Evolutionary conservation across 2,797 vertebrate genomes (phyloP).

Genomic region (Chanos chanos): DNA sequence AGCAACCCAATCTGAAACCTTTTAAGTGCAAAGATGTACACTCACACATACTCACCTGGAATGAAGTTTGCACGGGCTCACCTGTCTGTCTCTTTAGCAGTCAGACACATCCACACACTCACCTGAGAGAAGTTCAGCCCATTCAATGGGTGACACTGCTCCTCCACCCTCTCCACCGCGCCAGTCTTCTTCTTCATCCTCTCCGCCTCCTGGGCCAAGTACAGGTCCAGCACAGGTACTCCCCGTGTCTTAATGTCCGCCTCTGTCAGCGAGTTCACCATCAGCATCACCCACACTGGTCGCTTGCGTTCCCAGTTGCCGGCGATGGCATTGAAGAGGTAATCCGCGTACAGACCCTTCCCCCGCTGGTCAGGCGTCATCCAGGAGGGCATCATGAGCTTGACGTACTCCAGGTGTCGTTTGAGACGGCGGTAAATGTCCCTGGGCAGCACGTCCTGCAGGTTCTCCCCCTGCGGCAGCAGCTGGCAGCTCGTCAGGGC

Average conservation of each 20-base stretch:
- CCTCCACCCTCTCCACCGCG: constrained; percentile 87
- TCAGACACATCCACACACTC: constrained; percentile 37
- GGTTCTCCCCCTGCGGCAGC: constrained; percentile 80
- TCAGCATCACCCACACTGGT: constrained; percentile 89
- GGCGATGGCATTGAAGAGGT: constrained; percentile 86
- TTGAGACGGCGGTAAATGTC: constrained; percentile 83
- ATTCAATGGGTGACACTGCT: constrained; percentile 87
- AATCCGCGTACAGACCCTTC: constrained; percentile 85
- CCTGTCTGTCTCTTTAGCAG: too few relatives aligned
- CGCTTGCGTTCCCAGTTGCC: constrained; percentile 89
- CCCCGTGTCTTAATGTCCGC: constrained; percentile 83
- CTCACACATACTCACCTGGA: not conserved
- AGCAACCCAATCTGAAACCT: too few relatives aligned
- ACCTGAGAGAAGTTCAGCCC: constrained; percentile 90
- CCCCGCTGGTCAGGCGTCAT: constrained; percentile 86
- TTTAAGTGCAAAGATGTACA: too few relatives aligned
- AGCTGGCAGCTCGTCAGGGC: constrained; percentile 85
- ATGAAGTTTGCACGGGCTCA: too few relatives aligned
- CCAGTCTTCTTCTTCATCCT: constrained; percentile 83
- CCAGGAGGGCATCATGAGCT: constrained; percentile 88
- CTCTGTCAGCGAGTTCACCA: constrained; percentile 88
- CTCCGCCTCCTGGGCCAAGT: constrained; percentile 87
- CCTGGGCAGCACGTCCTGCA: constrained; percentile 81
- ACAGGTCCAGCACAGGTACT: constrained; percentile 82
- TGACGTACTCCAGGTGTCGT: constrained; percentile 83